phyloP scores from a whole-genome alignment of 2,113 vertebrate species.

The Heptranchias perlo region DNA sequence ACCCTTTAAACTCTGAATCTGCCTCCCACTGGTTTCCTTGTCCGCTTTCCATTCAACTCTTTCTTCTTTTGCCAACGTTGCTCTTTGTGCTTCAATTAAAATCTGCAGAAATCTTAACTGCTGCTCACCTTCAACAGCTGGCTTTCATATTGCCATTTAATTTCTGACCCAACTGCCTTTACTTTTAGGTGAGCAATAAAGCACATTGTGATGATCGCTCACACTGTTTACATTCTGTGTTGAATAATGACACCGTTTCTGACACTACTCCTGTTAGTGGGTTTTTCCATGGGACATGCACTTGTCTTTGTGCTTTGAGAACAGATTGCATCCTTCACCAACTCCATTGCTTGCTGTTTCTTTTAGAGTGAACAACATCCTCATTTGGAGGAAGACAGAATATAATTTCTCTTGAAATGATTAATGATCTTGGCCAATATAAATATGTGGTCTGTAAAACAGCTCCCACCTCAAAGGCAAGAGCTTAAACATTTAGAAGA shows the following conservation, averaged over 20 bases:
- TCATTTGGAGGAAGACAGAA: not conserved
- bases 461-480: not conserved
- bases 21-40: not conserved
- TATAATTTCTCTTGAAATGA: not conserved
- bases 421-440: not conserved
- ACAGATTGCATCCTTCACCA: not conserved
- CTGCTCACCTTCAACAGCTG: not conserved
- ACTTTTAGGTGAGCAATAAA: not conserved
- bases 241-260: not conserved
- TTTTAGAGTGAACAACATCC: not conserved
- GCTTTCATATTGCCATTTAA: not conserved
- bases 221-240: not conserved
- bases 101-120: not conserved
- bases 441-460: not conserved
- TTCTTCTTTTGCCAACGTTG: no score
- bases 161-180: not conserved
- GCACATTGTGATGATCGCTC: not conserved
- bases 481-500: not conserved
- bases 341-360: not conserved
- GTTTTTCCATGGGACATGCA: not conserved
- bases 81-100: not conserved
- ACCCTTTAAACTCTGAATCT: not conserved
- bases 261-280: no score
- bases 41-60: not conserved
- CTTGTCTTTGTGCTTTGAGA: not conserved